Evolutionary conservation across 2,113 vertebrate genomes (phyloP).

Genomic region (Indicator indicator): DNA sequence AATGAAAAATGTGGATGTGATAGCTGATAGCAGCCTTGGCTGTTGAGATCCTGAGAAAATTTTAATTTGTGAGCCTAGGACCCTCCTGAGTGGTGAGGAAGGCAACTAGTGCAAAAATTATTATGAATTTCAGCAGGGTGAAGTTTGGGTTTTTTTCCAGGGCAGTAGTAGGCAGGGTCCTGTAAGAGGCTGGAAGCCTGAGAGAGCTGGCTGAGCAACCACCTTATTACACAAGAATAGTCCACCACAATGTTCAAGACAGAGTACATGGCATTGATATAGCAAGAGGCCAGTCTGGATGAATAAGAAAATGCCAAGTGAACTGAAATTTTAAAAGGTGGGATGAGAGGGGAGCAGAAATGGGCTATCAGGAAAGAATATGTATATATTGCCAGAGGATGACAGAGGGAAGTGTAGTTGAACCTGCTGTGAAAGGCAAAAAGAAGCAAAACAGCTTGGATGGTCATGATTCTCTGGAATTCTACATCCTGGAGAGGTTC

Average conservation of each 20-base stretch:
- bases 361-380: background rate
- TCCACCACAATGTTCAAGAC: no score
- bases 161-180: background rate
- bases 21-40: background rate
- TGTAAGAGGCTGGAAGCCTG: background rate
- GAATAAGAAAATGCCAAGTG: background rate
- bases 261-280: fast-evolving
- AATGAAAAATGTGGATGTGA: background rate
- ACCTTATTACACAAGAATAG: background rate
- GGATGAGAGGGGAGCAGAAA: background rate
- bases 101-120: background rate
- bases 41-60: background rate
- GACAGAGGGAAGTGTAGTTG: background rate
- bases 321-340: background rate
- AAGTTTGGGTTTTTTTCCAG: background rate
- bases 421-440: background rate
- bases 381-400: background rate
- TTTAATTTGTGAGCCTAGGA: background rate
- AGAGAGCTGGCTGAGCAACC: background rate
- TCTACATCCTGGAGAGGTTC: background rate
- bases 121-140: background rate
- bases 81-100: background rate
- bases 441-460: background rate
- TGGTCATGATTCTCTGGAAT: background rate
- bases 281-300: background rate